Evolutionary conservation across 2,797 vertebrate genomes (phyloP).

Genomic region (Enteromius radiatus): DNA sequence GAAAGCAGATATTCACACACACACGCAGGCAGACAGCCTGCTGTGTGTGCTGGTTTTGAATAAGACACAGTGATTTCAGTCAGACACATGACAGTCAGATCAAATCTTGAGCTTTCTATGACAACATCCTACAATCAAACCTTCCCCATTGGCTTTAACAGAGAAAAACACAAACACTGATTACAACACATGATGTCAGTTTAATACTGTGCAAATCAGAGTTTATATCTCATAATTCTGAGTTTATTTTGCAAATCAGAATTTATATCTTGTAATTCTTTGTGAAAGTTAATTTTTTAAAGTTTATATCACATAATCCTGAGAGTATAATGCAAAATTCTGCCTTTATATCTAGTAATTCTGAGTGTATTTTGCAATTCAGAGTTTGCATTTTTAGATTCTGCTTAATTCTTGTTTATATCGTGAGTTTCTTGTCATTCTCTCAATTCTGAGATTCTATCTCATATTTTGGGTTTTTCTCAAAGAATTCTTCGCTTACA

Average conservation of each 20-base stretch:
- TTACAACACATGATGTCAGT: too few species aligned
- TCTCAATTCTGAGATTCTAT: background rate
- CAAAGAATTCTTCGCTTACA: background rate
- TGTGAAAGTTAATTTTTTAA: too few species aligned
- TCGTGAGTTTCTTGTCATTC: background rate
- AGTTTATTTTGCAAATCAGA: background rate
- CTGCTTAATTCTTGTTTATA: background rate
- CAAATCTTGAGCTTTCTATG: background rate
- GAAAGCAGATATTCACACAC: conserved; percentile 44
- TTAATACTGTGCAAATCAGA: background rate
- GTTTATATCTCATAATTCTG: background rate
- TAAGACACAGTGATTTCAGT: conserved; percentile 8
- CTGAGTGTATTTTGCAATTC: background rate
- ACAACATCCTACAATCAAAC: background rate
- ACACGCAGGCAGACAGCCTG: background rate
- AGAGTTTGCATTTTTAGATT: too few species aligned
- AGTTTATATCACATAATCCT: too few species aligned
- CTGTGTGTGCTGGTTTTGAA: background rate
- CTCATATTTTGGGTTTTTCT: background rate
- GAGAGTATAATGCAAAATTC: background rate
- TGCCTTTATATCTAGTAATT: background rate
- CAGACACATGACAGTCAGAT: background rate
- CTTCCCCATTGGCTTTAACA: background rate
- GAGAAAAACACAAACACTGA: background rate
- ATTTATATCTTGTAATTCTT: background rate